These are phyloP conservation scores for Acomys russatus DNA, from an alignment of 2,797 vertebrate genomes.

Conservation along the genomic window DNA sequence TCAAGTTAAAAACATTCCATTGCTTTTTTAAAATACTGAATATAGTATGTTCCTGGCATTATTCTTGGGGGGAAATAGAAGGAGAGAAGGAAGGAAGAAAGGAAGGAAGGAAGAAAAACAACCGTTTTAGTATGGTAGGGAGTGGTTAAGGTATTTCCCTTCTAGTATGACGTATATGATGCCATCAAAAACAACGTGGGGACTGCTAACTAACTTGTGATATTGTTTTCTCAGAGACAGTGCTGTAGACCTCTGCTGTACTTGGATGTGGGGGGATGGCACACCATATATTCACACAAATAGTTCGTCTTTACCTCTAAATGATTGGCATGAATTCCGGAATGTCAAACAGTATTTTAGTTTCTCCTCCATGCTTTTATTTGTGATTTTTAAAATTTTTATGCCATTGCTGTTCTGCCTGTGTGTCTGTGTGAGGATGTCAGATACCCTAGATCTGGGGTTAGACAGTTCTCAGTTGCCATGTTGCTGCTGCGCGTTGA, in stretches of 20 bases:
- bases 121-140: background rate
- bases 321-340: background rate
- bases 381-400: background rate
- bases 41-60: slow-evolving; percentile 6
- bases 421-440: background rate
- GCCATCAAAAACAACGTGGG: background rate
- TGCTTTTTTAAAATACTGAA: background rate
- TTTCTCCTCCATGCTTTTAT: background rate
- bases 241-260: background rate
- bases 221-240: background rate
- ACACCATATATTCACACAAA: background rate
- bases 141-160: background rate
- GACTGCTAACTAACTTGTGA: background rate
- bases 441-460: background rate
- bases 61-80: background rate
- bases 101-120: background rate
- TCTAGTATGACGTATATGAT: background rate
- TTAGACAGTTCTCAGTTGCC: background rate
- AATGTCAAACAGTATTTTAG: background rate
- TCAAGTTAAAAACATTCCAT: background rate
- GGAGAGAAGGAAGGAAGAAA: background rate
- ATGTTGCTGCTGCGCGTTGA: background rate
- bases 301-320: background rate
- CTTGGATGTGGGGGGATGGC: background rate
- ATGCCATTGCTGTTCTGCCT: background rate